phyloP scores from a whole-genome alignment of 2,797 vertebrate species.

The Acanthis flammea region DNA sequence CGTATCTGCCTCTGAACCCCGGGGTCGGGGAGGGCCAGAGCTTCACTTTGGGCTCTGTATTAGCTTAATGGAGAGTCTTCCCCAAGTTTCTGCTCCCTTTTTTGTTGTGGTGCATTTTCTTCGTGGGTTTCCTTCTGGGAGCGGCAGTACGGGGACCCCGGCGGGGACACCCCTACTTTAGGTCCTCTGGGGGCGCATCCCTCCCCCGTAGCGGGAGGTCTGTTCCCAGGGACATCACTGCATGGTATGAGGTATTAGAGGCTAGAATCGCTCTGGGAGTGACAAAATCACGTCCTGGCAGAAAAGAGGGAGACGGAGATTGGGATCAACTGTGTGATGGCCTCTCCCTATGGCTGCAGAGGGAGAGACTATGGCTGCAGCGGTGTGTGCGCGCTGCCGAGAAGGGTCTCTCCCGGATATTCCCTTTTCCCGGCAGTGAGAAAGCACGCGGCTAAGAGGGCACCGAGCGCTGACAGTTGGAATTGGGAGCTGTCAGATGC shows the following conservation, averaged over 20 bases:
- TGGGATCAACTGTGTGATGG: background rate
- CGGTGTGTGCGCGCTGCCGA: background rate
- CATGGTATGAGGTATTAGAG: background rate
- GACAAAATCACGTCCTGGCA: background rate
- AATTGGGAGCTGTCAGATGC: background rate
- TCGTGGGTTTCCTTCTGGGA: background rate
- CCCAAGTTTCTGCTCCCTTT: background rate
- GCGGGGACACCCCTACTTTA: background rate
- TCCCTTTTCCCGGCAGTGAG: background rate
- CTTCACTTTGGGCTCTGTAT: background rate
- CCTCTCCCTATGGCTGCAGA: background rate
- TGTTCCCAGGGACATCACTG: background rate
- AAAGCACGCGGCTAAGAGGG: background rate
- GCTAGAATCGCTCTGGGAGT: background rate
- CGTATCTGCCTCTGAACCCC: background rate
- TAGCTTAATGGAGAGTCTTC: fast-evolving
- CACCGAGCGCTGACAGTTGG: background rate
- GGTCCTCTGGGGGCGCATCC: background rate
- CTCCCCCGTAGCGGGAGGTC: background rate
- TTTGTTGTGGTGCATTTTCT: background rate
- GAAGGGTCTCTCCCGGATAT: background rate
- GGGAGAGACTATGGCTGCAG: background rate
- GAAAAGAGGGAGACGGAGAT: background rate
- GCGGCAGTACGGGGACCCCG: background rate
- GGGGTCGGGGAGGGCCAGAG: too few species aligned